phyloP scores from a whole-genome alignment of 2,113 vertebrate genomes.

The Origma solitaria region DNA sequence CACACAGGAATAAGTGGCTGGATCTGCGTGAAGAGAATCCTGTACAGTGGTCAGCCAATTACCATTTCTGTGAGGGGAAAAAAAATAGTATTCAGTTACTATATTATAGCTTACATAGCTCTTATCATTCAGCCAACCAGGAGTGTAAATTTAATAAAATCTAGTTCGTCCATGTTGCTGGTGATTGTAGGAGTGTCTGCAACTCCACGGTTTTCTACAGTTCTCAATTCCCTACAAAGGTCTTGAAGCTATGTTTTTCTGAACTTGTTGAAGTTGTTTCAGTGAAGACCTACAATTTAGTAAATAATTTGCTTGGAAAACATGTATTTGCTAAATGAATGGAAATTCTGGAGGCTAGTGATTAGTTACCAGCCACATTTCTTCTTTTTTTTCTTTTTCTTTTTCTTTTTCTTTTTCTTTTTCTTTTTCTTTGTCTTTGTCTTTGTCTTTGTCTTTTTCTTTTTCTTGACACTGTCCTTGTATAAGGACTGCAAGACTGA shows the following conservation, averaged over 20 bases:
- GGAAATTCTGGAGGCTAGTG: not conserved
- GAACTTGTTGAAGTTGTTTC: not conserved
- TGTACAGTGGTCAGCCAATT: not conserved
- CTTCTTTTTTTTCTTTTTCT: not conserved
- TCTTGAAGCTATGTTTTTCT: not conserved
- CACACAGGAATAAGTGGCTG: rapidly evolving
- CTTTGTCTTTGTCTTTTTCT: too few species aligned
- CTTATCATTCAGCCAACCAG: not conserved
- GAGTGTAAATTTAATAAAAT: not conserved
- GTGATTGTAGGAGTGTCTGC: not conserved
- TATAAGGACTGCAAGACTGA: not conserved
- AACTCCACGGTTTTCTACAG: not conserved
- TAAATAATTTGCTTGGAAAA: not conserved
- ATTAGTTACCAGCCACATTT: not conserved
- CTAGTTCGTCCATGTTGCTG: not conserved
- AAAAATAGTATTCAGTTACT: not conserved
- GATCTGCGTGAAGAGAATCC: not conserved
- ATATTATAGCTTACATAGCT: not conserved
- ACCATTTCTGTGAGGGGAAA: not conserved
- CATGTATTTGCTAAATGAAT: not conserved
- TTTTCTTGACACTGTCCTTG: not conserved
- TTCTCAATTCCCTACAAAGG: not conserved
- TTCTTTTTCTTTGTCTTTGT: too few species aligned
- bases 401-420: too few species aligned
- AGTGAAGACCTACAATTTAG: not conserved